Evolutionary conservation across 2,797 vertebrate species (phyloP).

Genomic region (Craterocephalus amniculus): DNA sequence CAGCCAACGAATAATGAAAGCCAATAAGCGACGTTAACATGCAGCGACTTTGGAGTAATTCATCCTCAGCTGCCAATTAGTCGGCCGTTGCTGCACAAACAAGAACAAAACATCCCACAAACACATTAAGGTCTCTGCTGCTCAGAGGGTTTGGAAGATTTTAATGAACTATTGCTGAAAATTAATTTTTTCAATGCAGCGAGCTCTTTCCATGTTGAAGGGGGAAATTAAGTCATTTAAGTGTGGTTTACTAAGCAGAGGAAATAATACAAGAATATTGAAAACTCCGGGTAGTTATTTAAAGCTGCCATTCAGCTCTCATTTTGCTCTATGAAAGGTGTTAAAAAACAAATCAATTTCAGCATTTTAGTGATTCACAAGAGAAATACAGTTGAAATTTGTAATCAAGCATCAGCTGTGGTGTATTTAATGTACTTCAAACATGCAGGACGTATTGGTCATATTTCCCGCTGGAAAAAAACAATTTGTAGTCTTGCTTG

Average conservation of each 20-base stretch:
- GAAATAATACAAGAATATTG: not conserved
- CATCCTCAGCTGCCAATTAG: conserved; percentile 9
- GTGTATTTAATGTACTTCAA: no score
- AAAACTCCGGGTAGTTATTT: conserved; percentile 2
- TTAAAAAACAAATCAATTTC: not conserved
- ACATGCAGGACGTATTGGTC: no score
- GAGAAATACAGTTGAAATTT: no score
- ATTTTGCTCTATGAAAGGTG: not conserved
- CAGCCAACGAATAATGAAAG: conserved; percentile 1
- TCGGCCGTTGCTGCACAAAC: not conserved
- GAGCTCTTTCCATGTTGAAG: not conserved
- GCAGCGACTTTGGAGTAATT: not conserved
- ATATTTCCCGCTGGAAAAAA: no score
- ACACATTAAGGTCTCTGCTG: not conserved
- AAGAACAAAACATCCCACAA: not conserved
- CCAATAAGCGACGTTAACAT: conserved; percentile 3
- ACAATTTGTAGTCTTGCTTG: not conserved
- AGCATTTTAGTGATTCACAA: not conserved
- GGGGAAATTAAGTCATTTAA: not conserved
- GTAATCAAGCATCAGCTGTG: no score
- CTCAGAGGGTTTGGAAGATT: conserved; percentile 1
- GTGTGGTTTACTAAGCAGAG: not conserved
- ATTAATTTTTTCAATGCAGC: conserved; percentile 18
- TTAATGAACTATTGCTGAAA: conserved; percentile 12
- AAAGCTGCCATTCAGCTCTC: not conserved